phyloP scores from a whole-genome alignment of 2,888 invertebrate genomes.

The Acrobasis consociella region DNA sequence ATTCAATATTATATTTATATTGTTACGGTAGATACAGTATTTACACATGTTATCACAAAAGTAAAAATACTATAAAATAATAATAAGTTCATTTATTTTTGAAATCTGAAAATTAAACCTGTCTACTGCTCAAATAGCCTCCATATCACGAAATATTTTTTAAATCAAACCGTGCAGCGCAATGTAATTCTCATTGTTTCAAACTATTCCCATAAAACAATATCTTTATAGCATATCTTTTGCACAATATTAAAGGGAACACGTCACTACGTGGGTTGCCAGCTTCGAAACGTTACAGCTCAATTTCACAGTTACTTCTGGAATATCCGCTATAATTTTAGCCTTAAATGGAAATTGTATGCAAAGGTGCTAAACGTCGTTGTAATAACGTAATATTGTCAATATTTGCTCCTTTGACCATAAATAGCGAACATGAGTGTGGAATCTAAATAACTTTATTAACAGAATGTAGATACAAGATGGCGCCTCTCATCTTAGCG shows the following conservation, averaged over 20 bases:
- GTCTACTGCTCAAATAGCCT: not conserved
- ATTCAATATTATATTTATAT: no score
- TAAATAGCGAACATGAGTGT: not conserved
- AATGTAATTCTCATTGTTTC: constrained; percentile 1
- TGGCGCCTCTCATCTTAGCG: no score
- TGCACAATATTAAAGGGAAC: not conserved
- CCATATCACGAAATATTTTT: constrained; percentile 1
- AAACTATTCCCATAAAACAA: constrained; percentile 1
- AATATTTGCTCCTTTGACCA: not conserved
- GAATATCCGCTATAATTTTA: not conserved
- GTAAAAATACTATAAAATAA: no score
- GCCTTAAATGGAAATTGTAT: not conserved
- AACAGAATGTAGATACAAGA: not conserved
- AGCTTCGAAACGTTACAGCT: not conserved
- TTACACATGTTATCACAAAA: no score
- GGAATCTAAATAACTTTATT: constrained; percentile 1
- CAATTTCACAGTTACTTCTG: constrained; percentile 1
- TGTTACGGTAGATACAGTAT: no score
- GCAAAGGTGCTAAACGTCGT: not conserved
- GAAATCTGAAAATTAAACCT: no score
- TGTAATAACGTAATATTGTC: not conserved
- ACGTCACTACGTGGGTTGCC: not conserved
- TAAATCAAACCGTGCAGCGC: constrained; percentile 22
- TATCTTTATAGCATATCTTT: constrained; percentile 6
- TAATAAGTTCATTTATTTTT: no score